Evolutionary conservation across 2,888 invertebrate genomes (phyloP).

Genomic region (Lepeophtheirus nordmannii): DNA sequence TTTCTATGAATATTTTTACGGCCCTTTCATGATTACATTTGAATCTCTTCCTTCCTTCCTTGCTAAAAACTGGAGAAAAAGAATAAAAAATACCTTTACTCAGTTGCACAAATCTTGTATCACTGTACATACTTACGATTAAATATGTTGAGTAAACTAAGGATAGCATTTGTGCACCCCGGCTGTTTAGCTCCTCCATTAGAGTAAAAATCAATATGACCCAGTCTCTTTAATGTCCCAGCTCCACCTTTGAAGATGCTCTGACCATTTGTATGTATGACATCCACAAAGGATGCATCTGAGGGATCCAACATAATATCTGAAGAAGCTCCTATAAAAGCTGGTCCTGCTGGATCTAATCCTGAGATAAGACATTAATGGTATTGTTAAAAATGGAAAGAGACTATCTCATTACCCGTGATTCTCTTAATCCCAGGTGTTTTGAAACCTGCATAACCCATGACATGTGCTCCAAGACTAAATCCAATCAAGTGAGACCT

Average conservation of each 20-base stretch:
- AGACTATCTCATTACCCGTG: not conserved
- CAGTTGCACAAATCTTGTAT: not conserved
- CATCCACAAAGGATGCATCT: not conserved
- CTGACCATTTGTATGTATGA: conserved; percentile 3
- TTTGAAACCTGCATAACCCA: not conserved
- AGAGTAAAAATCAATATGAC: not conserved
- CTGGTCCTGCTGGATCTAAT: not conserved
- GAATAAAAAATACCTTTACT: too few relatives aligned
- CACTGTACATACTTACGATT: not conserved
- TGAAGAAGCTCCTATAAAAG: not conserved
- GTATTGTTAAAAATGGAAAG: too few relatives aligned
- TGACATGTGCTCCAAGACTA: not conserved
- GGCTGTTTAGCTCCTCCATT: not conserved
- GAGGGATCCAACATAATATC: not conserved
- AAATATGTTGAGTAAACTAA: not conserved
- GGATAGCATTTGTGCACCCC: not conserved
- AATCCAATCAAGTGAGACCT: not conserved
- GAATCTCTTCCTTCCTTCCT: too few relatives aligned
- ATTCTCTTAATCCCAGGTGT: not conserved
- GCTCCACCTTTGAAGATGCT: not conserved
- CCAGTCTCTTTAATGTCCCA: not conserved
- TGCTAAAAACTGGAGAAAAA: too few relatives aligned
- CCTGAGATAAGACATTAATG: not conserved
- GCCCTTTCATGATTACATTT: too few relatives aligned
- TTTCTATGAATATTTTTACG: too few relatives aligned